phyloP scores from a whole-genome alignment of 2,888 invertebrate species.

The Furcula furcula region DNA sequence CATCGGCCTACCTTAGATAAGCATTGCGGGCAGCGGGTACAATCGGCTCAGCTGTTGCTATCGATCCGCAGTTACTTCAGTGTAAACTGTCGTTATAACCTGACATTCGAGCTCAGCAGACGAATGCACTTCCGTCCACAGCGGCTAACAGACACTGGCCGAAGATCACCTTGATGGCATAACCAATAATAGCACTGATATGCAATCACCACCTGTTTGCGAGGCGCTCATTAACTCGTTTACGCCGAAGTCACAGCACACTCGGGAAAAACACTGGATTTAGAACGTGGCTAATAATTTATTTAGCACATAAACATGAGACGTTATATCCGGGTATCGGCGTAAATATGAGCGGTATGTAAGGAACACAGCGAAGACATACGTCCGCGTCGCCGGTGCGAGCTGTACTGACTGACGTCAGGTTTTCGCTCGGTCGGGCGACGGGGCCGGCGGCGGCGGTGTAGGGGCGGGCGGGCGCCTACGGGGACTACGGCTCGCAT shows the following conservation, averaged over 20 bases:
- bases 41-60: slow-evolving; percentile 66
- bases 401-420: slow-evolving; percentile 74
- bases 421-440: slow-evolving; percentile 37
- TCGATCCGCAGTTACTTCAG: slow-evolving; percentile 57
- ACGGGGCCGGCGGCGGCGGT: slow-evolving; percentile 32
- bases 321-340: slow-evolving; percentile 39
- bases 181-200: slow-evolving; percentile 61
- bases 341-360: slow-evolving; percentile 31
- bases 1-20: slow-evolving; percentile 57
- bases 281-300: slow-evolving; percentile 28
- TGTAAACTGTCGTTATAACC: slow-evolving; percentile 27
- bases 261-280: slow-evolving; percentile 9
- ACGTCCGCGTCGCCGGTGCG: slow-evolving; percentile 38
- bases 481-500: slow-evolving; percentile 59
- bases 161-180: slow-evolving; percentile 46
- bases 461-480: slow-evolving; percentile 50
- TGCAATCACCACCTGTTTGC: slow-evolving; percentile 64
- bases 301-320: slow-evolving; percentile 24
- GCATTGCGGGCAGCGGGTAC: slow-evolving; percentile 48
- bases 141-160: slow-evolving; percentile 49
- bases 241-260: slow-evolving; percentile 26
- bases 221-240: slow-evolving; percentile 26
- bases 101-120: slow-evolving; percentile 33
- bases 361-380: slow-evolving; percentile 29
- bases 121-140: slow-evolving; percentile 50